Percentiles rank a stretch among this genome's conserved stretches.
Evolutionary conservation across 2,113 vertebrate species (phyloP).

Genomic region (Catagonus wagneri): DNA sequence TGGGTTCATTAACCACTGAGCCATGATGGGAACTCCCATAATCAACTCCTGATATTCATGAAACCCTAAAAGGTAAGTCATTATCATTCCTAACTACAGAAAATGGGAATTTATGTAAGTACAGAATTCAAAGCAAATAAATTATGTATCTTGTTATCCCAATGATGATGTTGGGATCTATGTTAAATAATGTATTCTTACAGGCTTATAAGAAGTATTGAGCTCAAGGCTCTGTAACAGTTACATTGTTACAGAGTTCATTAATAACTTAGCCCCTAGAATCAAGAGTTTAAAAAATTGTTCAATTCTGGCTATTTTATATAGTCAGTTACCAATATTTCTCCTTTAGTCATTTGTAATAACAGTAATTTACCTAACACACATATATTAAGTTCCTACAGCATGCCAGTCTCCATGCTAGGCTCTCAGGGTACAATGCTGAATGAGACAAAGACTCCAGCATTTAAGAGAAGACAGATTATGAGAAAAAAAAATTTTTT

Average conservation of each 20-base stretch:
- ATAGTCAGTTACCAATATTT: constrained; percentile 37
- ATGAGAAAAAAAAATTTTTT: neutral
- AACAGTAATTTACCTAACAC: constrained; percentile 27
- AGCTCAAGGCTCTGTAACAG: neutral
- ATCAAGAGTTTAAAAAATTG: constrained; percentile 31
- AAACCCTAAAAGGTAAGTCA: constrained; percentile 66
- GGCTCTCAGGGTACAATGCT: neutral
- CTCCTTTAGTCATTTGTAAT: constrained; percentile 9
- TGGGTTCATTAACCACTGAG: too few relatives aligned
- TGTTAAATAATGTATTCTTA: constrained; percentile 14
- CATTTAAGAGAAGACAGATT: neutral
- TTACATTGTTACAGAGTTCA: neutral
- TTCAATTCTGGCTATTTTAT: neutral
- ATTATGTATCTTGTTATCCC: constrained; percentile 4
- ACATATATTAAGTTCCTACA: neutral
- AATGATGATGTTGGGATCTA: neutral
- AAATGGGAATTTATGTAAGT: neutral
- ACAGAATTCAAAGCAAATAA: constrained; percentile 62
- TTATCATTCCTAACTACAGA: constrained; percentile 33
- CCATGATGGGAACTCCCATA: neutral
- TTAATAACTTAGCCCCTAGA: constrained; percentile 48
- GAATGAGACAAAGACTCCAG: neutral
- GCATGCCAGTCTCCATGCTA: neutral
- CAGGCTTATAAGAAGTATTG: constrained; percentile 1
- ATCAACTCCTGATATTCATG: constrained; percentile 33